Percentiles rank a stretch among this genome's conserved stretches.
Evolutionary conservation across 2,113 vertebrate species (phyloP).

Genomic region (Chamaetylas fuelleborni): DNA sequence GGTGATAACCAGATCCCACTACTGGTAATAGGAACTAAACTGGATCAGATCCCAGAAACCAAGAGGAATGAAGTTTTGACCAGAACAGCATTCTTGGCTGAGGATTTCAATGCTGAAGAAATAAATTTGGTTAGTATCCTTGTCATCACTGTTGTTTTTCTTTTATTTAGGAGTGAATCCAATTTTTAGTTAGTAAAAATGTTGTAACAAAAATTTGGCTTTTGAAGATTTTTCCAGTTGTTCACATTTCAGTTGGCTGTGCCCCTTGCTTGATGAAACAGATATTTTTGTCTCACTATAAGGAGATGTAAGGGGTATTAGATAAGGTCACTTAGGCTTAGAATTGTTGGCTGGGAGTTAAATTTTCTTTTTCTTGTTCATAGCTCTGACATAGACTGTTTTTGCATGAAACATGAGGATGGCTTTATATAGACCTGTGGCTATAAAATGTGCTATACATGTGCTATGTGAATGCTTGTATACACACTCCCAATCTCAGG

Average conservation of each 20-base stretch:
- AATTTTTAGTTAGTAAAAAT: background rate
- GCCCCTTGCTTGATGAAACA: background rate
- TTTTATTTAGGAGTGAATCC: background rate
- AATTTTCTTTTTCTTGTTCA: background rate
- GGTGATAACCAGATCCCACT: slow-evolving; percentile 93
- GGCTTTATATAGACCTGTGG: background rate
- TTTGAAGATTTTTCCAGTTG: background rate
- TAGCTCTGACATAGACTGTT: background rate
- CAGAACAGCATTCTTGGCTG: slow-evolving; percentile 93
- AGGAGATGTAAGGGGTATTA: background rate
- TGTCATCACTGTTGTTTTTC: background rate
- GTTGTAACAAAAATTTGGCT: background rate
- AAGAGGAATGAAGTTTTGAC: slow-evolving; percentile 92
- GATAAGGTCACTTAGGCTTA: background rate
- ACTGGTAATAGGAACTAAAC: slow-evolving; percentile 94
- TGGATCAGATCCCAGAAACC: slow-evolving; percentile 94
- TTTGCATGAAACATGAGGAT: background rate
- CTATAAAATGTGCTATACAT: background rate
- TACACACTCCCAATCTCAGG: background rate
- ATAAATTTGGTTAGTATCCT: slow-evolving; percentile 89
- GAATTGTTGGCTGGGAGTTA: background rate
- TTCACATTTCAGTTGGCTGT: background rate
- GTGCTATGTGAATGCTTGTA: background rate
- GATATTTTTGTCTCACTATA: background rate
- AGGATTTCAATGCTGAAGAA: slow-evolving; percentile 97